Base-by-base conservation (phyloP, 2,113 vertebrate genomes). In the Sphaerodactylus townsendi region DNA sequence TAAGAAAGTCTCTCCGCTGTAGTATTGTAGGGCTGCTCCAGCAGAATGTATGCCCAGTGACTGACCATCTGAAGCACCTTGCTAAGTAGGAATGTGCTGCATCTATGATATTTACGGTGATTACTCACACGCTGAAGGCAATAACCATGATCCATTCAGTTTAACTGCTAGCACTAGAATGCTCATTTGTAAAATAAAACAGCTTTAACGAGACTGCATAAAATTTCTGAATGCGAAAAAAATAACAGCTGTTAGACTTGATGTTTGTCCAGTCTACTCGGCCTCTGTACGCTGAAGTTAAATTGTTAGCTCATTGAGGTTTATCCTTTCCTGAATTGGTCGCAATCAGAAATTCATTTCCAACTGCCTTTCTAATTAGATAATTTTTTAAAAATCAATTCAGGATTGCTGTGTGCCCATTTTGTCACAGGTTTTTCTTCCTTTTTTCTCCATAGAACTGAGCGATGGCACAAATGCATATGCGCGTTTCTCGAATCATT, bases 221-320 rank as follows among this genome's bases (percentile, higher is more conserved):
- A 82, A 93, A 82, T 92, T 93, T 93, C 87, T 88, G 86, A 92
- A 91, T 83, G 80, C 83, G 82, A 92, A 92, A 94, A 91, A 92
- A 87, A 91, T n/a, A 91, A 89, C 92, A 92, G 91, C 91, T 93
- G 95, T 44, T 92, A 90, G 89, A 59, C 72, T 92, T 86, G 91
- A 87, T 87, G 85, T 82, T 86, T 73, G 35, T 88, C 87, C 91
- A 89, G 0, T 28, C 25, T 10, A 9, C 28, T 62, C 23, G 10
- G 23, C 23, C 25, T 39, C 53, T 69, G 33, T 79, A 81, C 79
- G 74, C 89, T 70, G 78, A 85, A 50, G 0, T 8, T n/a, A 74
- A 65, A 19, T 15, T 37, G 3, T 62, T n/a, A 46, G 39, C 59
- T 81, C 8, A 6, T 37, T 6, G 46, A 62, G 6, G 25, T 59